Evolutionary conservation across 1,140 invertebrate genomes (phyloP).

Genomic region (Penaeus vannamei): DNA sequence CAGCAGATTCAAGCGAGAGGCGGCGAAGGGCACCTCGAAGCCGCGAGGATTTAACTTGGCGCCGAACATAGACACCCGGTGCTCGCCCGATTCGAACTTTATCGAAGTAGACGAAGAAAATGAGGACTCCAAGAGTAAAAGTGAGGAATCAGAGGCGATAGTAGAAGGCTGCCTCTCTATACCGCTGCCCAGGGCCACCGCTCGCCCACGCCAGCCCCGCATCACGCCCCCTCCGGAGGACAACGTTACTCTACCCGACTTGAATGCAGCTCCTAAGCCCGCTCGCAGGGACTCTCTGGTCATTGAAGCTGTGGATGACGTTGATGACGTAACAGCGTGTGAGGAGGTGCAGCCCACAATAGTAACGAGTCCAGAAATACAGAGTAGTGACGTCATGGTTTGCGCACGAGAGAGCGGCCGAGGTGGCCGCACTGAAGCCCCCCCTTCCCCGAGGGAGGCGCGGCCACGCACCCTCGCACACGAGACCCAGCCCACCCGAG

Average conservation of each 20-base stretch:
- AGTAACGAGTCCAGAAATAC: constrained; percentile 64
- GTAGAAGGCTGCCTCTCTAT: constrained; percentile 46
- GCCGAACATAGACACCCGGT: constrained; percentile 32
- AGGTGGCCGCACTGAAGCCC: background rate
- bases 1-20: no score
- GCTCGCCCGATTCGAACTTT: constrained; percentile 31
- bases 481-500: constrained; percentile 37
- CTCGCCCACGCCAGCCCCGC: background rate
- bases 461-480: constrained; percentile 40
- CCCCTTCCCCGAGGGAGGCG: background rate
- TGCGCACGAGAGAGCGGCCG: constrained; percentile 44
- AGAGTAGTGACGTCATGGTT: constrained; percentile 65
- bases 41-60: constrained; percentile 30
- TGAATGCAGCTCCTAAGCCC: background rate
- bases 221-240: background rate
- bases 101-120: constrained; percentile 25
- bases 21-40: background rate
- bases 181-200: constrained; percentile 1
- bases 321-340: constrained; percentile 46
- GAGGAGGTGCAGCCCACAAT: constrained; percentile 47
- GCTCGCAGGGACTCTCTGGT: constrained; percentile 19
- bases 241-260: background rate
- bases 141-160: background rate
- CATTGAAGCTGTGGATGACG: constrained; percentile 13
- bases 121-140: background rate